These are phyloP conservation scores for Caenorhabditis sulstoni DNA, from an alignment of 2,888 invertebrate species.

Conservation along the genomic window DNA sequence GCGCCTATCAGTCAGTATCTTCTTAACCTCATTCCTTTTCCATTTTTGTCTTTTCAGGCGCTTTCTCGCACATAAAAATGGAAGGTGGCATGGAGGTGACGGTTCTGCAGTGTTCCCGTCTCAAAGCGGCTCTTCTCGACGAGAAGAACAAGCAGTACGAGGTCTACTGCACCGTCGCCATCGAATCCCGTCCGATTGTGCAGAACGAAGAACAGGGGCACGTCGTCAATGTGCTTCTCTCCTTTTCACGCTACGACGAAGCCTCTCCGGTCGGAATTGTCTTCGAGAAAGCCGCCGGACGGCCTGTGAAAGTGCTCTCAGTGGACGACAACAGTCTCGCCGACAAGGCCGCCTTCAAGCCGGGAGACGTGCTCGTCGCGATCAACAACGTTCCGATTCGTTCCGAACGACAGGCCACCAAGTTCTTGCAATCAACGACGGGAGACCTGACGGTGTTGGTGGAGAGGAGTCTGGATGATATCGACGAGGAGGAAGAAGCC, in stretches of 20 bases:
- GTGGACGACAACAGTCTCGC: constrained; percentile 74
- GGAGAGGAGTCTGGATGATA: constrained; percentile 72
- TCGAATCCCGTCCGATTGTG: constrained; percentile 69
- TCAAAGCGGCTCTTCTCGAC: constrained; percentile 69
- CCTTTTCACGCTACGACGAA: constrained; percentile 72
- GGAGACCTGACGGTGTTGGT: constrained; percentile 77
- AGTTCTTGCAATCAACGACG: constrained; percentile 72
- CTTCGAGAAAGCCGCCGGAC: constrained; percentile 62
- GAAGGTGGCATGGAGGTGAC: constrained; percentile 78
- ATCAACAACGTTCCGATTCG: constrained; percentile 77
- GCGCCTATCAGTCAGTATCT: constrained; percentile 71
- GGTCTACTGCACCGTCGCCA: constrained; percentile 72
- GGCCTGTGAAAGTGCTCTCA: constrained; percentile 67
- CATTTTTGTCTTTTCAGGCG: constrained; percentile 57
- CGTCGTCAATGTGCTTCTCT: constrained; percentile 71
- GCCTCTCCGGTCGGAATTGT: constrained; percentile 70
- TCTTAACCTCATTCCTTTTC: constrained; percentile 22
- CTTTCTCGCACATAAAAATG: constrained; percentile 75
- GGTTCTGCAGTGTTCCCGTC: constrained; percentile 75
- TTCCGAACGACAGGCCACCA: constrained; percentile 75
- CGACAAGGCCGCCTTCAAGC: constrained; percentile 73
- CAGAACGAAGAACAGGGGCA: constrained; percentile 71
- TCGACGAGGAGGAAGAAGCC: constrained; percentile 68
- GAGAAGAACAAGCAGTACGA: constrained; percentile 65
- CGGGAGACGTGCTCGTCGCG: constrained; percentile 76